These are phyloP conservation scores for Bradypus variegatus DNA, from an alignment of 2,797 vertebrate species.

Conservation along the genomic window DNA sequence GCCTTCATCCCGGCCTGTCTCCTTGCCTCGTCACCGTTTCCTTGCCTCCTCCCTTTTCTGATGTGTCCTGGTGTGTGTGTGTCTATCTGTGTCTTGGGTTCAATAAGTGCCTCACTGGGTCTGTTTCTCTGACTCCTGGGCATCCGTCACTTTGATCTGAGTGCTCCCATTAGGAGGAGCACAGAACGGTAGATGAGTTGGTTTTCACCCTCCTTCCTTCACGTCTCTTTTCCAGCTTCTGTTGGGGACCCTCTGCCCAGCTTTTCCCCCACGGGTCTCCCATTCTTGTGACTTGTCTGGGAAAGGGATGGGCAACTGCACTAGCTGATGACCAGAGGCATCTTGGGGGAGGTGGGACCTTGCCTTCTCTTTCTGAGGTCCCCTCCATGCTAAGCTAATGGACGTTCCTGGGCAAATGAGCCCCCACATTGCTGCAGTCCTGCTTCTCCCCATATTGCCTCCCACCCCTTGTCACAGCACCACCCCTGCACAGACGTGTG, in stretches of 20 bases:
- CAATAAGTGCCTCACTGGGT: background rate
- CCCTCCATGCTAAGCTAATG: background rate
- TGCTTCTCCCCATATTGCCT: background rate
- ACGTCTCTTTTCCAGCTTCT: background rate
- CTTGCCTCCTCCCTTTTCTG: constrained; percentile 9
- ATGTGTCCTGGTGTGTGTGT: background rate
- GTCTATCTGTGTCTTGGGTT: background rate
- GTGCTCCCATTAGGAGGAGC: background rate
- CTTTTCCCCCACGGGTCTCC: background rate
- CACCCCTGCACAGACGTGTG: background rate
- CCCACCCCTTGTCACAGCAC: background rate
- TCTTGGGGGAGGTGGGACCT: background rate
- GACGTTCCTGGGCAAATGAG: background rate
- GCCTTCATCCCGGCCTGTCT: background rate
- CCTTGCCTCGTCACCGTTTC: constrained; percentile 25
- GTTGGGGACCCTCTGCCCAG: background rate
- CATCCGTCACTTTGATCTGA: background rate
- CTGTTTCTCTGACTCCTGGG: background rate
- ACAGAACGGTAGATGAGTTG: background rate
- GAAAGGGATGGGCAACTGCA: background rate
- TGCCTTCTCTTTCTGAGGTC: background rate
- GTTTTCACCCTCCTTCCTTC: background rate
- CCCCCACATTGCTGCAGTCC: background rate
- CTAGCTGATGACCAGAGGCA: background rate
- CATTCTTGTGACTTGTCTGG: background rate